phyloP scores from a whole-genome alignment of 1,140 invertebrate species.

The Aricia agestis region DNA sequence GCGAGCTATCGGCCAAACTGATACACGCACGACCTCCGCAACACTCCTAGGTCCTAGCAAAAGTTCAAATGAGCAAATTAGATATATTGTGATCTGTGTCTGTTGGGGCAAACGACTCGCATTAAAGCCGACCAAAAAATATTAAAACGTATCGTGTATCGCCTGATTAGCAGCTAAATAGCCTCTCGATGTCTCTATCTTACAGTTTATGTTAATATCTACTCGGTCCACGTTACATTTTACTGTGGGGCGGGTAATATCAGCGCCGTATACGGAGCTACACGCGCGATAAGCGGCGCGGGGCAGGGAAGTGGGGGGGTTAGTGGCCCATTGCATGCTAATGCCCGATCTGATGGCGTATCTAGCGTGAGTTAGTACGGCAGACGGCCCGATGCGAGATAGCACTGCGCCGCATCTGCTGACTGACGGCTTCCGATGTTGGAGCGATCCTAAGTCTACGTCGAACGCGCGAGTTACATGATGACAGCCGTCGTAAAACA shows the following conservation, averaged over 20 bases:
- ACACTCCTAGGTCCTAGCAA: too few species aligned
- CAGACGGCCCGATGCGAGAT: neutral
- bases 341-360: constrained; percentile 8
- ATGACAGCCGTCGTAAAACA: neutral
- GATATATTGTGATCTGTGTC: too few species aligned
- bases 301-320: neutral
- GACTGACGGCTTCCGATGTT: neutral
- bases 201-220: neutral
- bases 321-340: neutral
- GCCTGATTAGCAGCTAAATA: neutral
- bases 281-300: neutral
- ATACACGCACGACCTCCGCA: too few species aligned
- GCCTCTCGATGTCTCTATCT: neutral
- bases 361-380: neutral
- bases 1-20: too few species aligned
- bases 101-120: too few species aligned
- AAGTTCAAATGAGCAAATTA: too few species aligned
- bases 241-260: neutral
- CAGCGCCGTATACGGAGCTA: constrained; percentile 1
- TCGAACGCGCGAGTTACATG: neutral
- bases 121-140: too few species aligned
- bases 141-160: too few species aligned
- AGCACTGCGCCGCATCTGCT: neutral
- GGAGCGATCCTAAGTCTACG: neutral
- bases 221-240: neutral